Percentiles rank a stretch among this genome's conserved stretches.
Evolutionary conservation across 2,888 invertebrate species (phyloP).

Genomic region (Fragum whitleyi): DNA sequence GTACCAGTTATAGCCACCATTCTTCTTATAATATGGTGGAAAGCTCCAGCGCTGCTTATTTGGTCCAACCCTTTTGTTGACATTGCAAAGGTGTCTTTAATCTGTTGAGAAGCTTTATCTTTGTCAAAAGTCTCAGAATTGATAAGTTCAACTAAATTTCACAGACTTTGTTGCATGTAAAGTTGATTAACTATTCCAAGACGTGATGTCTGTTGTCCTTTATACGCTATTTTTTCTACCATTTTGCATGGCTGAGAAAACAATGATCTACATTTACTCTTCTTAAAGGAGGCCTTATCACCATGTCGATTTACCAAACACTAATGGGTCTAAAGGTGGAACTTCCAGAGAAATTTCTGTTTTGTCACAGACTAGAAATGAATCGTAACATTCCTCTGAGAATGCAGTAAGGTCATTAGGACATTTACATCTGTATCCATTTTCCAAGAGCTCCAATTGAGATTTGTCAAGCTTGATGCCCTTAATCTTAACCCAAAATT

Average conservation of each 20-base stretch:
- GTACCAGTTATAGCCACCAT: constrained; percentile 31
- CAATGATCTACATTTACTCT: constrained; percentile 27
- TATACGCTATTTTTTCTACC: constrained; percentile 46
- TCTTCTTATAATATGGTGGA: constrained; percentile 30
- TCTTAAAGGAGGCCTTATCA: constrained; percentile 40
- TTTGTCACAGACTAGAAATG: constrained; percentile 28
- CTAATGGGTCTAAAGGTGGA: constrained; percentile 36
- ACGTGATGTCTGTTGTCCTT: constrained; percentile 47
- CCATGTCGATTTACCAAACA: constrained; percentile 38
- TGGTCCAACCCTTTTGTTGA: constrained; percentile 36
- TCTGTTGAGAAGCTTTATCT: constrained; percentile 10
- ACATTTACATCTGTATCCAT: constrained; percentile 11
- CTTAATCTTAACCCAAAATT: too few species aligned
- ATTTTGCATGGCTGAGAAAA: constrained; percentile 44
- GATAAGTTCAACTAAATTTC: constrained; percentile 22
- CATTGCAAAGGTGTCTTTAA: constrained; percentile 38
- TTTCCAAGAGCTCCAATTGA: too few species aligned
- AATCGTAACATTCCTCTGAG: constrained; percentile 32
- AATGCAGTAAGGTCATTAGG: constrained; percentile 36
- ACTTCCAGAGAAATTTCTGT: constrained; percentile 30
- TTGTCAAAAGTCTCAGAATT: constrained; percentile 32
- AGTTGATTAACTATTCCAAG: too few species aligned
- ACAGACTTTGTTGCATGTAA: constrained; percentile 48
- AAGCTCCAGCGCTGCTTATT: constrained; percentile 21
- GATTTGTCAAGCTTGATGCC: too few species aligned